phyloP scores from a whole-genome alignment of 2,797 vertebrate genomes.

The Tarsius wallacei region DNA sequence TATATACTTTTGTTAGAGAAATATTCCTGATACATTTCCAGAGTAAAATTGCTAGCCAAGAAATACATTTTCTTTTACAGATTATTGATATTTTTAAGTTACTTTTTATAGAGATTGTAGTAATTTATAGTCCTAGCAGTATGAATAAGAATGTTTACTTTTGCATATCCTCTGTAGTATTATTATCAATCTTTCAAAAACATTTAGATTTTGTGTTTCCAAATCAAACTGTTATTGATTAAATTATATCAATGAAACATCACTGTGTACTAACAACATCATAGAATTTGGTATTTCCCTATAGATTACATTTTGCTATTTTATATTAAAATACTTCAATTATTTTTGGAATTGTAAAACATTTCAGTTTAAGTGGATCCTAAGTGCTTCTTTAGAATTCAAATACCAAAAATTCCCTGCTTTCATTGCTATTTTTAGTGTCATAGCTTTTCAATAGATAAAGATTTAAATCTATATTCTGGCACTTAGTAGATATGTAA shows the following conservation, averaged over 20 bases:
- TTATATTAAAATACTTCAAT: background rate
- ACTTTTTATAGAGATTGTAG: background rate
- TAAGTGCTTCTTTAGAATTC: background rate
- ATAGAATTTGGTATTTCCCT: background rate
- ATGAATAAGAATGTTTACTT: constrained; percentile 1
- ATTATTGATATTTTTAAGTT: constrained; percentile 40
- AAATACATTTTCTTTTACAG: background rate
- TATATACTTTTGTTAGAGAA: background rate
- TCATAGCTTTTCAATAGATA: background rate
- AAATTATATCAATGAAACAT: background rate
- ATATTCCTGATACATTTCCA: background rate
- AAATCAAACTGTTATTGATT: background rate
- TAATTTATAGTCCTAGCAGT: constrained; percentile 5
- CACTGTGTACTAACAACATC: background rate
- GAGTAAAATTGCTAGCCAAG: constrained; percentile 10
- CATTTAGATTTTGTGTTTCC: background rate
- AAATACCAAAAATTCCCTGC: background rate
- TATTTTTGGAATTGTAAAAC: background rate
- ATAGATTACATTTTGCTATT: background rate
- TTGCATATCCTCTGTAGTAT: background rate
- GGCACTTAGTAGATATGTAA: background rate
- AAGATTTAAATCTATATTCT: constrained; percentile 40
- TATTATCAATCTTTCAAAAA: background rate
- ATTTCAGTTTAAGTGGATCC: constrained; percentile 6
- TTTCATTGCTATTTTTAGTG: background rate